These are phyloP conservation scores for Spilogale gracilis DNA, from an alignment of 2,113 vertebrate genomes.

Conservation along the genomic window DNA sequence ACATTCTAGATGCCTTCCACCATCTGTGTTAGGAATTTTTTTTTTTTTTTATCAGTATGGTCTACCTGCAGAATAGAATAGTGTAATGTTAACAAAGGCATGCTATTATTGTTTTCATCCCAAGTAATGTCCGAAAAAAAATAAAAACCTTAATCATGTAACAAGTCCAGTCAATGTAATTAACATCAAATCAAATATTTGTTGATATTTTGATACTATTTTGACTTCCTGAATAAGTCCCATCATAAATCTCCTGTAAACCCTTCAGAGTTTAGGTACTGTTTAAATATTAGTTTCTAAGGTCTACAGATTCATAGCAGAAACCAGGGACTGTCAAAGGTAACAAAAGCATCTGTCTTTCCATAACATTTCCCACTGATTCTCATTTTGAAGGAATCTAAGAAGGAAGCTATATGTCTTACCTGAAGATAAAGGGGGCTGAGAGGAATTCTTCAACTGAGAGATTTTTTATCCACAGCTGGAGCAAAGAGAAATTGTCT, in stretches of 20 bases:
- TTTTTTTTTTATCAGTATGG: background rate
- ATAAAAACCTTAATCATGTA: background rate
- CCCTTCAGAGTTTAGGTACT: background rate
- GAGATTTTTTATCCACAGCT: background rate
- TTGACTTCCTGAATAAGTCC: slow-evolving; percentile 25
- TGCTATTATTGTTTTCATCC: background rate
- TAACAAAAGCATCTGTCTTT: background rate
- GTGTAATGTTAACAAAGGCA: background rate
- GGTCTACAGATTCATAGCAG: background rate
- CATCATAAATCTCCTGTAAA: slow-evolving; percentile 5
- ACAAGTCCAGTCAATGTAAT: background rate
- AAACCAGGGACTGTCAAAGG: background rate
- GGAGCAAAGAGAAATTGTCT: background rate
- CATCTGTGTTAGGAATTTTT: background rate
- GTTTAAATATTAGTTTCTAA: slow-evolving; percentile 34
- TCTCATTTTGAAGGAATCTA: slow-evolving; percentile 22
- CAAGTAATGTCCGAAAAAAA: background rate
- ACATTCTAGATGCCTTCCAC: background rate
- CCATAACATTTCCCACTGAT: background rate
- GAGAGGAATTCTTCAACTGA: background rate
- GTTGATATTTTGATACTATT: slow-evolving; percentile 37
- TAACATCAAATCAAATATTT: slow-evolving; percentile 31
- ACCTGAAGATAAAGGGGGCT: background rate
- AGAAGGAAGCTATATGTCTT: background rate
- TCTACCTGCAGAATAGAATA: background rate